These are phyloP conservation scores for Chrysaora quinquecirrha DNA, from an alignment of 30 jellyfish, hydroid and myxozoan species.

Conservation along the genomic window DNA sequence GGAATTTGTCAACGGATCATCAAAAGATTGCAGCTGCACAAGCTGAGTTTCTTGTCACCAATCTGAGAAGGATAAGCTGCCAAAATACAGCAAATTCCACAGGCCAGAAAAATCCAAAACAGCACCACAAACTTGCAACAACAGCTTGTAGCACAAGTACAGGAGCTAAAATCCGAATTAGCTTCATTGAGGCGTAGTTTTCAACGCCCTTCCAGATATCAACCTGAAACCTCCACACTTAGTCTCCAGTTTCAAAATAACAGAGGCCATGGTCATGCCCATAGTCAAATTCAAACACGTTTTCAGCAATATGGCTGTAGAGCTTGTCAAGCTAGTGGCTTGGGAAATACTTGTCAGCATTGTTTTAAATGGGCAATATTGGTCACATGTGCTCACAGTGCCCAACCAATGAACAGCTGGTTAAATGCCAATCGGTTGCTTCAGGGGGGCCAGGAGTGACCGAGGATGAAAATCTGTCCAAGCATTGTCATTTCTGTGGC, in stretches of 20 bases:
- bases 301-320: slow-evolving; percentile 14
- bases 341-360: slow-evolving; percentile 12
- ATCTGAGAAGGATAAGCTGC: neutral
- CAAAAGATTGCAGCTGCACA: neutral
- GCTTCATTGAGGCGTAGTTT: neutral
- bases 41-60: neutral
- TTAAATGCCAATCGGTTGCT: slow-evolving; percentile 28
- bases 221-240: neutral
- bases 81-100: neutral
- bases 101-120: neutral
- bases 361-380: slow-evolving; percentile 25
- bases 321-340: slow-evolving; percentile 10
- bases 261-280: neutral
- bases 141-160: neutral
- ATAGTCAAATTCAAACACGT: neutral
- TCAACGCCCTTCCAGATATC: neutral
- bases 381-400: slow-evolving; percentile 17
- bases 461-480: slow-evolving; percentile 13
- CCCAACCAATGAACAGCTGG: neutral
- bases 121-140: neutral
- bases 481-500: slow-evolving; percentile 16
- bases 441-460: slow-evolving; percentile 53
- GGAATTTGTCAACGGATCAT: neutral
- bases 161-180: neutral
- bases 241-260: neutral